These are phyloP conservation scores for Cepaea hortensis DNA, from an alignment of 2,888 invertebrate genomes.

Conservation along the genomic window DNA sequence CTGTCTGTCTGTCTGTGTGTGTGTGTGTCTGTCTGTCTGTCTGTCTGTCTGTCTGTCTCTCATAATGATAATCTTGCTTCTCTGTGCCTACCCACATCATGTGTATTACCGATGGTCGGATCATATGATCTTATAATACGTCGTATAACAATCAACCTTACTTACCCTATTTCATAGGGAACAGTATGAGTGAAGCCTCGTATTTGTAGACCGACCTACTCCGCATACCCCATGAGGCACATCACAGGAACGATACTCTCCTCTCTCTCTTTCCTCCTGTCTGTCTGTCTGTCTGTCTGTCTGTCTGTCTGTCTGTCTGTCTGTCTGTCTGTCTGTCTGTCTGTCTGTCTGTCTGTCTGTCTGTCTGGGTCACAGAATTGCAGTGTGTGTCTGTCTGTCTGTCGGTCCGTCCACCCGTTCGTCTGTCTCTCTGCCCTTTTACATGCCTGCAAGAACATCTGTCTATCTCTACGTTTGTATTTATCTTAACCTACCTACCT, in stretches of 20 bases:
- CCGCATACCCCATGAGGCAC: no score
- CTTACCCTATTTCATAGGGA: no score
- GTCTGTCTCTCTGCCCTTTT: background rate
- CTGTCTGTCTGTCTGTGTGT: background rate
- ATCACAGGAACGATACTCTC: no score
- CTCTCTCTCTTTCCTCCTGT: background rate
- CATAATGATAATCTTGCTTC: background rate
- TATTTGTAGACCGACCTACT: no score
- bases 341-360: background rate
- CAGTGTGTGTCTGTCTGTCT: background rate
- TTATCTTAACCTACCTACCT: background rate
- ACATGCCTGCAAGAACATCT: background rate
- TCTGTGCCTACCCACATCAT: no score
- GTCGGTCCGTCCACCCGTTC: no score
- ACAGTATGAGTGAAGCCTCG: no score
- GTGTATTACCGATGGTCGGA: background rate
- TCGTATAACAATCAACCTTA: background rate
- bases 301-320: conserved; percentile 3
- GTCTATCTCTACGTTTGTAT: background rate
- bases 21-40: background rate
- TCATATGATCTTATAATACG: no score
- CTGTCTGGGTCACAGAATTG: background rate
- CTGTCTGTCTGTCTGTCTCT: background rate
- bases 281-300: background rate
- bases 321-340: background rate